Percentiles rank a stretch among this genome's conserved stretches.
These are phyloP conservation scores for Ophiodon elongatus DNA, from an alignment of 2,113 vertebrate species.

Conservation along the genomic window DNA sequence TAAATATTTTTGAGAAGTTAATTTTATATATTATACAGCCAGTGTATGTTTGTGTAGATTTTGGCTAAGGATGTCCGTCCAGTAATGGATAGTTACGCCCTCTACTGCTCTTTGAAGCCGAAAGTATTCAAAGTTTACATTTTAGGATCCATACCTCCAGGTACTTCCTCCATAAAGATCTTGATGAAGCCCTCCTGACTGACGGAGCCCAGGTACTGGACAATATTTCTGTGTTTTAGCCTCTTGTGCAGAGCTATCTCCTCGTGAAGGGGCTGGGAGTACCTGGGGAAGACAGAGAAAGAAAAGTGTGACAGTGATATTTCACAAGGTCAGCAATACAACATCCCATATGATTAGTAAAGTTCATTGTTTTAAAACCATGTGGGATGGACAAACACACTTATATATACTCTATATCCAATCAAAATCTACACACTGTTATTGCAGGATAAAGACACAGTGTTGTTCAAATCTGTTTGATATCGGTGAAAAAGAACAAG, in stretches of 20 bases:
- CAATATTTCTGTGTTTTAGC: slow-evolving; percentile 93
- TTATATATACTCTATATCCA: not conserved
- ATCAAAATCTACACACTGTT: not conserved
- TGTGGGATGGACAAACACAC: not conserved
- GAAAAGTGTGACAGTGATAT: not conserved
- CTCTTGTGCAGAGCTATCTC: slow-evolving; percentile 93
- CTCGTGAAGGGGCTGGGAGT: slow-evolving; percentile 93
- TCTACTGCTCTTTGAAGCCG: not conserved
- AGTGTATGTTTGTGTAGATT: not conserved
- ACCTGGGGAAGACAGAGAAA: slow-evolving; percentile 75
- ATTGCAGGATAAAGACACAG: not conserved
- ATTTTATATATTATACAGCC: not conserved
- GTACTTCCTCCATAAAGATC: slow-evolving; percentile 98
- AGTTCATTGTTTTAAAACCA: not conserved
- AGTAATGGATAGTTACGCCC: not conserved
- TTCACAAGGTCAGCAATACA: not conserved
- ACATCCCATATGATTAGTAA: not conserved
- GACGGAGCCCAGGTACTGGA: slow-evolving; percentile 92
- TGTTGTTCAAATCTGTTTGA: not conserved
- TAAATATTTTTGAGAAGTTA: not conserved
- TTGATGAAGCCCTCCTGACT: slow-evolving; percentile 94
- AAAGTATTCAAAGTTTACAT: not conserved
- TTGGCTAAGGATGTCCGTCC: not conserved
- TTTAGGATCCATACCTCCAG: slow-evolving; percentile 85
- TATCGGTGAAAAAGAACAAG: not conserved